Base-by-base conservation (phyloP, 2,113 vertebrate species). In the Gulo gulo region DNA sequence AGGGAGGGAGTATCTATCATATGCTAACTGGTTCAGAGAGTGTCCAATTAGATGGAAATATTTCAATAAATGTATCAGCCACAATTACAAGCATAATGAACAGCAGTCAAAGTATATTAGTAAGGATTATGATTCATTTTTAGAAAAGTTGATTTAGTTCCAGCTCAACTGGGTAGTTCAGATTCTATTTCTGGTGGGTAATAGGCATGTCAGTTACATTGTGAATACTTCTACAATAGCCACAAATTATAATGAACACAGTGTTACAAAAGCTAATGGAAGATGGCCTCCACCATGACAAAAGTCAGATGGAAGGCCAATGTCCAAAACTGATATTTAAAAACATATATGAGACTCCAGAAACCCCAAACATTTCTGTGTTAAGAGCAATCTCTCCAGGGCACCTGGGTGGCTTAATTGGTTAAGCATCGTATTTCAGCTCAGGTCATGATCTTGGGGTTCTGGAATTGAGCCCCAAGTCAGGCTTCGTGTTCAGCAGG, bases 121-220 rank as follows among this genome's bases (percentile, higher is more conserved):
- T 95, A 88, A 90, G 47, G 50, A 89, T 94, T 84, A 42, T 84
- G 61, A 87, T 57, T 94, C 52, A 83, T 47, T 95, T 93, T 94
- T 45, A 36, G 73, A 94, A 96, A 95, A 90, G 67, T 24, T 94
- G 52, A 90, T 80, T 97, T 82, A 89, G 82, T 90, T 96, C 14
- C 21, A 74, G 31, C 39, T 97, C 55, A 94, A 74, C 9, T 79
- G 52, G 59, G 13, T 90, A 92, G 80, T 90, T 97, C n/a, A 73
- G 31, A 96, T 50, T 86, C 34, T 96, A 78, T 79, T 96, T 94
- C 47, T 94, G 50, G 15, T 93, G 31, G 73, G 34, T 61, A 94
- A 86, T 45, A 89, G n/a, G 83, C 36, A 87, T 69, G n/a, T 34
- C 21, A 7, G 81, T 97, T 85, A 86, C 18, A 79, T 1, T 57